These are phyloP conservation scores for Peromyscus polionotus DNA, from an alignment of 2,113 vertebrate species.

Conservation along the genomic window DNA sequence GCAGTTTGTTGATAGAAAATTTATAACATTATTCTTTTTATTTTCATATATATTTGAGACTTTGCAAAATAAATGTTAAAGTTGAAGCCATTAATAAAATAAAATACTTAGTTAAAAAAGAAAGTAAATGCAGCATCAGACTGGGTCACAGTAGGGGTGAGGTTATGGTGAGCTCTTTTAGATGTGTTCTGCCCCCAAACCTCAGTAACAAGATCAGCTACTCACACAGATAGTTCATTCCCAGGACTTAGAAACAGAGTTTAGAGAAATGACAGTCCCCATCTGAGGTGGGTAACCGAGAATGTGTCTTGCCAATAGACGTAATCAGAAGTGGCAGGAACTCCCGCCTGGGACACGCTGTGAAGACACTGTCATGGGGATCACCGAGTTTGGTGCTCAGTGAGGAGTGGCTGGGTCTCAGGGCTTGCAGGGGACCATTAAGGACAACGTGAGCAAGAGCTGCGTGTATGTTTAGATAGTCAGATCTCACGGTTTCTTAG, in stretches of 20 bases:
- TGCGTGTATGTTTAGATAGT: not conserved
- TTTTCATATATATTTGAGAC: not conserved
- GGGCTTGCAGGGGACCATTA: not conserved
- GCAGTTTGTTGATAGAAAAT: not conserved
- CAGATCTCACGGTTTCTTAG: not conserved
- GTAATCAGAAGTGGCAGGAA: not conserved
- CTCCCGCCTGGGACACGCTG: accelerated
- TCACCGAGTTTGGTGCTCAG: not conserved
- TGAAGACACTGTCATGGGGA: not conserved
- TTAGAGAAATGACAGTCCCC: not conserved
- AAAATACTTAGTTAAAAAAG: conserved; percentile 32
- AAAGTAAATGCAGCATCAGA: not conserved
- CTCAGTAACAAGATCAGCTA: not conserved
- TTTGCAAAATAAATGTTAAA: not conserved
- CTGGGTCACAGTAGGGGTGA: not conserved
- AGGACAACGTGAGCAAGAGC: not conserved
- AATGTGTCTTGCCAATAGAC: not conserved
- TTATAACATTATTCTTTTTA: not conserved
- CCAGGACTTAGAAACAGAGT: not conserved
- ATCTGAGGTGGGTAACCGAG: not conserved
- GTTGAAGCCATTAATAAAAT: not conserved
- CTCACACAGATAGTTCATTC: not conserved
- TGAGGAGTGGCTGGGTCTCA: not conserved
- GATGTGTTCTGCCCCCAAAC: not conserved
- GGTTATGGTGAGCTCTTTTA: not conserved